A percentile compares a stretch with the other conserved stretches of the same genome.
phyloP scores from a whole-genome alignment of 2,797 vertebrate genomes.

The Phylloscopus collybita region DNA sequence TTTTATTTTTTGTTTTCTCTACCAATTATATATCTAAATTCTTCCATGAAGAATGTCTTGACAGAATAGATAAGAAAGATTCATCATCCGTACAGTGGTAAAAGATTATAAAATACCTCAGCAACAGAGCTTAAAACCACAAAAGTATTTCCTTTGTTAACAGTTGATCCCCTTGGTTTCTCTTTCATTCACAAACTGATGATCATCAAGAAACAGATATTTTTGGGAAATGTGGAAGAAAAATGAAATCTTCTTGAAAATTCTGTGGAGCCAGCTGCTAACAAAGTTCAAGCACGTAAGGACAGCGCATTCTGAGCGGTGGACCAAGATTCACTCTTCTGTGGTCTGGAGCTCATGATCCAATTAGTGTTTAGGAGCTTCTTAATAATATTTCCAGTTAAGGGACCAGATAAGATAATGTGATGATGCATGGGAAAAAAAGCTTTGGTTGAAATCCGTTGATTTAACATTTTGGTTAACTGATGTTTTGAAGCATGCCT shows the following conservation, averaged over 20 bases:
- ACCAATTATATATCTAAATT: conserved; percentile 24
- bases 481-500: not conserved
- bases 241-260: not conserved
- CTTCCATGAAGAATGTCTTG: not conserved
- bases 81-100: not conserved
- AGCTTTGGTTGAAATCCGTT: not conserved
- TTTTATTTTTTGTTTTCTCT: conserved; percentile 37
- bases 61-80: conserved; percentile 7
- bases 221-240: not conserved
- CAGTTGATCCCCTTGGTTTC: not conserved
- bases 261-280: not conserved
- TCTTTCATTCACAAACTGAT: not conserved
- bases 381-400: not conserved
- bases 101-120: conserved; percentile 1
- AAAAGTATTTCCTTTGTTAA: not conserved
- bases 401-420: not conserved
- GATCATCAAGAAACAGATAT: not conserved
- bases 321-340: not conserved
- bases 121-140: not conserved
- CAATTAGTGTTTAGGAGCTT: not conserved
- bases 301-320: not conserved
- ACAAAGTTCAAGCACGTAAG: not conserved
- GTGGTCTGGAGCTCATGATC: not conserved
- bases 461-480: not conserved
- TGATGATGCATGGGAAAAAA: not conserved